Evolutionary conservation across 2,113 vertebrate species (phyloP).

Genomic region (Gymnarchus niloticus): DNA sequence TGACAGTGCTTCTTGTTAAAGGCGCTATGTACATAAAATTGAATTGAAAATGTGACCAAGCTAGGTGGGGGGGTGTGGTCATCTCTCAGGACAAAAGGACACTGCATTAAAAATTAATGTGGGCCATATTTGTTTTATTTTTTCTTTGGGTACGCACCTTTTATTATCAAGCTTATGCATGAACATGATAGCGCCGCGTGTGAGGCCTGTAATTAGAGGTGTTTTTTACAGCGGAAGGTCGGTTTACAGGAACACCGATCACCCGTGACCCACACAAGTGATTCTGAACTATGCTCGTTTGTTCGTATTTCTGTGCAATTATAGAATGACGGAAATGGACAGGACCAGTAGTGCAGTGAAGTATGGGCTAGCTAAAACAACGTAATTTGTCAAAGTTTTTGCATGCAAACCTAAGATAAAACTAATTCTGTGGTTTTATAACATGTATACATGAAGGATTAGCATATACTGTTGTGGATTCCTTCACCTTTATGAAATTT

Average conservation of each 20-base stretch:
- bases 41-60: not conserved
- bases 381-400: not conserved
- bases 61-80: not conserved
- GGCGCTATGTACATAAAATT: too few species aligned
- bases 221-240: slow-evolving; percentile 1
- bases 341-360: not conserved
- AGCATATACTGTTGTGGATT: not conserved
- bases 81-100: not conserved
- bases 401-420: not conserved
- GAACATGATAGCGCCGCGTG: not conserved
- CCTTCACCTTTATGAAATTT: not conserved
- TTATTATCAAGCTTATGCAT: not conserved
- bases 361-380: not conserved
- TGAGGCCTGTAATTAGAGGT: slow-evolving; percentile 5
- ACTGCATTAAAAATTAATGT: not conserved
- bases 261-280: slow-evolving; percentile 9
- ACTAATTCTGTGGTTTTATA: not conserved
- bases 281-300: slow-evolving; percentile 5
- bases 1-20: too few species aligned
- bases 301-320: slow-evolving; percentile 2
- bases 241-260: slow-evolving; percentile 1
- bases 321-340: not conserved
- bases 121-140: slow-evolving; percentile 7
- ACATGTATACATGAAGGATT: not conserved
- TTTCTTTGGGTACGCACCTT: not conserved